Conservation (phyloP, 1,140 invertebrate genomes). For the Colletes latitarsis region DNA sequence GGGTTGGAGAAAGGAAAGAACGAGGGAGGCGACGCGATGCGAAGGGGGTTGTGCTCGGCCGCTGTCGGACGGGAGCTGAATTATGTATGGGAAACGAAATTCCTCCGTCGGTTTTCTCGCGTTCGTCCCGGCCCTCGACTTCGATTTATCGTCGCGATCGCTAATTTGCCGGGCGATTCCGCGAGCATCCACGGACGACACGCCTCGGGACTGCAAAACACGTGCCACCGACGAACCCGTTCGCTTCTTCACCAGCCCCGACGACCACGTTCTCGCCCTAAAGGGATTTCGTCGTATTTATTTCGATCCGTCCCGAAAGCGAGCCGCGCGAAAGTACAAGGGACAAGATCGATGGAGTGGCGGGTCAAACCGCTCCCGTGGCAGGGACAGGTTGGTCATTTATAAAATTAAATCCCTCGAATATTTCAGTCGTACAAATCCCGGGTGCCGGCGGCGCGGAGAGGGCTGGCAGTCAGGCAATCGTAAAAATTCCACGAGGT, state of each 20-base stretch:
- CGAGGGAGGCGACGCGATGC: background rate
- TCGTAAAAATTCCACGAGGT: conserved; percentile 76
- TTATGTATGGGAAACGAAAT: conserved; percentile 63
- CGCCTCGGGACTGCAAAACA: background rate
- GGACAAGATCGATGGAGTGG: conserved; percentile 58
- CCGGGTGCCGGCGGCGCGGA: conserved; percentile 11
- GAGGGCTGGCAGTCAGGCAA: conserved; percentile 58
- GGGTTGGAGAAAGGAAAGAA: background rate
- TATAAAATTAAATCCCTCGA: conserved; percentile 71
- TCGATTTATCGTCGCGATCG: conserved; percentile 37
- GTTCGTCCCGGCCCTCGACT: background rate
- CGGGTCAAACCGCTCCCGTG: conserved; percentile 33
- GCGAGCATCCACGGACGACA: background rate
- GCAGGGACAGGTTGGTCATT: conserved; percentile 68
- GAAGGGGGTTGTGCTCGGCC: conserved; percentile 3
- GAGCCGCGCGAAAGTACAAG: conserved; percentile 27
- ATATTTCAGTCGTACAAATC: conserved; percentile 71
- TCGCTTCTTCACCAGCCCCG: background rate
- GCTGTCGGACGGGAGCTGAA: conserved; percentile 58
- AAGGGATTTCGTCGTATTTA: background rate
- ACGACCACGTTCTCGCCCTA: background rate
- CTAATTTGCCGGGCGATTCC: conserved; percentile 14
- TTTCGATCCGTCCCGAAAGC: background rate
- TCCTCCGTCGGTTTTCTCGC: conserved; percentile 29
- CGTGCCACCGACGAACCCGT: background rate